Percentiles rank a stretch among this genome's conserved stretches.
These are phyloP conservation scores for Copidosoma floridanum DNA, from an alignment of 1,140 invertebrate species.

Conservation along the genomic window DNA sequence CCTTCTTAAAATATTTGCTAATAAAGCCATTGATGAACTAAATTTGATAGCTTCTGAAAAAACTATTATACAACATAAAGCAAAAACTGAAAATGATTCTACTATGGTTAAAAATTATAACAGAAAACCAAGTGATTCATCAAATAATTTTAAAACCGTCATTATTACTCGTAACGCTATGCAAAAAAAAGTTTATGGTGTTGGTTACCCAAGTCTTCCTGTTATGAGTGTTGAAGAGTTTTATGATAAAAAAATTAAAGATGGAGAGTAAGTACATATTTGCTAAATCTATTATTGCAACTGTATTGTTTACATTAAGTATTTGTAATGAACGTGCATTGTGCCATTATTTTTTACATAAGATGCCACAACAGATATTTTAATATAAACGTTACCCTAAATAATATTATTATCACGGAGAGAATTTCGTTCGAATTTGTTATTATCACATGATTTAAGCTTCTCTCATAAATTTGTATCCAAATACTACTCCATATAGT, in stretches of 20 bases:
- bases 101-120: neutral
- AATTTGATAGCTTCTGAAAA: slow-evolving; percentile 71
- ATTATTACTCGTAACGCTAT: slow-evolving; percentile 87
- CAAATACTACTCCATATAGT: too few species aligned
- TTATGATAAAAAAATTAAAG: slow-evolving; percentile 82
- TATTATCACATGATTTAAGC: too few species aligned
- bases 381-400: too few species aligned
- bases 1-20: slow-evolving; percentile 73
- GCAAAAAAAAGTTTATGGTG: slow-evolving; percentile 91
- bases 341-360: too few species aligned
- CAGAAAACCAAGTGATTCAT: slow-evolving; percentile 39
- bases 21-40: slow-evolving; percentile 76
- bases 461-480: too few species aligned
- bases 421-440: too few species aligned
- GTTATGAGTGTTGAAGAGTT: slow-evolving; percentile 93
- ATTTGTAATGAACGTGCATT: too few species aligned
- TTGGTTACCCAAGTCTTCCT: slow-evolving; percentile 92
- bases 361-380: too few species aligned
- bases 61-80: slow-evolving; percentile 71
- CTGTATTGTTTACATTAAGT: too few species aligned
- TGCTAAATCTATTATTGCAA: too few species aligned
- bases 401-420: too few species aligned
- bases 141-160: slow-evolving; percentile 75
- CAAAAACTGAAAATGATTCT: slow-evolving; percentile 37
- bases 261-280: slow-evolving; percentile 77